Evolutionary conservation across 35 echinoderm and acorn worm species (phyloP), one percentile per base, ranked within the genome.

Genomic region (Anneissia japonica): DNA sequence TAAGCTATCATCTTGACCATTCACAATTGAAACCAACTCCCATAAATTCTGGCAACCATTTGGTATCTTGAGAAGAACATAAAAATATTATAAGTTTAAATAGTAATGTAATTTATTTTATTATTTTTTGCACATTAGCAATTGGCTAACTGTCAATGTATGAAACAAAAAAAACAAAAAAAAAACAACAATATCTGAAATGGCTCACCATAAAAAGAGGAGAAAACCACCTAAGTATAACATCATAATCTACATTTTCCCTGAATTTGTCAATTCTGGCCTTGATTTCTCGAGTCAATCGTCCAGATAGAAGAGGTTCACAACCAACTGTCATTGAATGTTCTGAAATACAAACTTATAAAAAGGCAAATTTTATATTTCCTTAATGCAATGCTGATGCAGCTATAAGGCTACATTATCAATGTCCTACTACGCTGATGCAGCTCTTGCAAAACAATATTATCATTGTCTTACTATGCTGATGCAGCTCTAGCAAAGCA

Each of bases 1-100:
- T 80, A 94, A n/a, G 19, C 88, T 88, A 40, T 91, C 89, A 84
- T 99, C 96, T 86, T 93, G 83, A 17, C 96, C 96, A 87, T 92
- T 94, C 16, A 99, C 21, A 36, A 99, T 76, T 43, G 89, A 91
- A 0, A 94, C 96, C 34, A 99, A 32, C 75, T 99, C 96, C 96
- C 96, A 99, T 0, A 99, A 84, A 56, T 94, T 99, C 23, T 55
- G 80, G 51, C 89, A 46, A 74, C 92, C 96, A 85, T 86, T 73
- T 45, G 93, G 93, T 16, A 86, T 87, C 93, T 96, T 73, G 30
- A 34, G 80, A 74, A 89, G 39, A 90, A 81, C 36, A 35, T 13
- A 77, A 77, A 75, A 4, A 30, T n/a, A 75, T 9, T n/a, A 9
- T 32, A 30, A 9, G 23, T 75, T 9, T 4, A 75, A 26, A 43